These are phyloP conservation scores for Trichogramma dendrolimi DNA, from an alignment of 2,888 invertebrate genomes.

Conservation along the genomic window DNA sequence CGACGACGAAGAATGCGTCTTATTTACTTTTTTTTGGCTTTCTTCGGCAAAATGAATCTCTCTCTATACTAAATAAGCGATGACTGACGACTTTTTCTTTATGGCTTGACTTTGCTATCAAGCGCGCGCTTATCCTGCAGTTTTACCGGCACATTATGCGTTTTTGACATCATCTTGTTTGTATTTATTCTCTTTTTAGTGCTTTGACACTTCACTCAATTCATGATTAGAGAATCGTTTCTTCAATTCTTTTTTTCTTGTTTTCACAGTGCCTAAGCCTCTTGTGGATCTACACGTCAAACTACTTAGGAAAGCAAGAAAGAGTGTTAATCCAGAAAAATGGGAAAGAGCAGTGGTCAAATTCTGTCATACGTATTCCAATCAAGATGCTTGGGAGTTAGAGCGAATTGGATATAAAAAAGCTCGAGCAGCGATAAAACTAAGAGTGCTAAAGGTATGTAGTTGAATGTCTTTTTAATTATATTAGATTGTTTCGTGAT, in stretches of 20 bases:
- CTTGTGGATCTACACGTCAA: constrained; percentile 85
- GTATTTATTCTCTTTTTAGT: no score
- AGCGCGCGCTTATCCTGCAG: no score
- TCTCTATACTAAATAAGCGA: no score
- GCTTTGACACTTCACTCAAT: no score
- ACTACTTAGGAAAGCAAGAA: constrained; percentile 79
- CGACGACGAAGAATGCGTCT: no score
- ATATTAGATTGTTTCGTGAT: constrained; percentile 1
- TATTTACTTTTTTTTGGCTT: no score
- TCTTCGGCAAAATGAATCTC: no score
- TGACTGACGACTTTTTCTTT: no score
- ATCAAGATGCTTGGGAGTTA: constrained; percentile 93
- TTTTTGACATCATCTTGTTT: no score
- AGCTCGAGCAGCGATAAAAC: constrained; percentile 80
- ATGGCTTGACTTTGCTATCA: no score
- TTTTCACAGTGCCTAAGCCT: constrained; percentile 70
- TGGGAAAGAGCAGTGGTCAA: constrained; percentile 89
- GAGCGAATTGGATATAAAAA: constrained; percentile 94
- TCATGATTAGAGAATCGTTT: no score
- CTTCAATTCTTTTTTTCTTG: background rate
- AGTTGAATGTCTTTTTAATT: constrained; percentile 6
- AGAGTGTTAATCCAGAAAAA: constrained; percentile 75
- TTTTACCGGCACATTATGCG: no score
- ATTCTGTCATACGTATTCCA: constrained; percentile 85
- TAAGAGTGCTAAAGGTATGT: constrained; percentile 81